Evolutionary conservation across 2,888 invertebrate species (phyloP).

Genomic region (Colostygia pectinataria): DNA sequence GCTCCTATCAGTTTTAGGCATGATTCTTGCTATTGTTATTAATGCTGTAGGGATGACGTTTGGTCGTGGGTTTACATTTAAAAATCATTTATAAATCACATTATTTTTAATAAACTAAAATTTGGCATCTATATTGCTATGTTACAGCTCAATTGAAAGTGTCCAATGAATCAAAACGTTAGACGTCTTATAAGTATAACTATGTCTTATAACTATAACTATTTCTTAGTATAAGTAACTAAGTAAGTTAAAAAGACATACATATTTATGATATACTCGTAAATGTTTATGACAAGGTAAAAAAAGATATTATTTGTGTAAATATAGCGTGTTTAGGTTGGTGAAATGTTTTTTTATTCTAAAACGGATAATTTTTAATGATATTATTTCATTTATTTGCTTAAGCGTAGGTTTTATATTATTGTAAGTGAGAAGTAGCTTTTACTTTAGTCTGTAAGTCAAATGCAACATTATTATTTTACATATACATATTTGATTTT

Average conservation of each 20-base stretch:
- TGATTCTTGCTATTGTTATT: too few species aligned
- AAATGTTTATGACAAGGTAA: slow-evolving; percentile 67
- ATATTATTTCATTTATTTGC: slow-evolving; percentile 25
- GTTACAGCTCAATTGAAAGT: slow-evolving; percentile 73
- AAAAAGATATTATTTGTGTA: slow-evolving; percentile 73
- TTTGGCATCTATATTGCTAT: slow-evolving; percentile 48
- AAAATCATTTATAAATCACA: neutral
- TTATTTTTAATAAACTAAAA: slow-evolving; percentile 11
- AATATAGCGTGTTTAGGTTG: slow-evolving; percentile 48
- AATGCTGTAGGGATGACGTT: too few species aligned
- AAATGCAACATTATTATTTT: slow-evolving; percentile 13
- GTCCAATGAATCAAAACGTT: slow-evolving; percentile 64
- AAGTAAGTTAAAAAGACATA: slow-evolving; percentile 73
- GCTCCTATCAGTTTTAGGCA: too few species aligned
- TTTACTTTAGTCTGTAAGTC: slow-evolving; percentile 3
- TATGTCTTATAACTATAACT: too few species aligned
- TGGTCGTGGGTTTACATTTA: neutral
- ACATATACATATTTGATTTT: slow-evolving; percentile 4
- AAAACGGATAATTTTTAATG: slow-evolving; percentile 28
- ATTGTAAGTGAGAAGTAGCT: neutral
- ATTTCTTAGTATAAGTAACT: too few species aligned
- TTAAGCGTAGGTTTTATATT: slow-evolving; percentile 10
- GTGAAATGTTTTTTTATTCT: slow-evolving; percentile 30
- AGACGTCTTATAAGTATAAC: slow-evolving; percentile 36
- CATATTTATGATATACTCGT: slow-evolving; percentile 65